These are phyloP conservation scores for Chionoecetes opilio DNA, from an alignment of 1,140 invertebrate genomes.

Conservation along the genomic window DNA sequence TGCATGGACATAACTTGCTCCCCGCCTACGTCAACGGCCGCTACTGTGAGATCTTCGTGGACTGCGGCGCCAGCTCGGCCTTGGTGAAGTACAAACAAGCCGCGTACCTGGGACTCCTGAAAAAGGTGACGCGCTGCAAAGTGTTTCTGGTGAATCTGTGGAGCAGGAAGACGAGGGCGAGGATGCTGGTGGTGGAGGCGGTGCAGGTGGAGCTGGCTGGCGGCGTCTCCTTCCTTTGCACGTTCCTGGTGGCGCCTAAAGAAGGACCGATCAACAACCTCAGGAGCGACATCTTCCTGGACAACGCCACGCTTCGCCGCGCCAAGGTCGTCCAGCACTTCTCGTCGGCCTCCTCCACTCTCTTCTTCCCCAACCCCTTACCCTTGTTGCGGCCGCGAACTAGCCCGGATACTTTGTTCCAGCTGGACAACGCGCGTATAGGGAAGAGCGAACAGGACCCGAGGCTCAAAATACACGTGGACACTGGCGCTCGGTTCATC, in stretches of 20 bases:
- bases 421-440: not conserved
- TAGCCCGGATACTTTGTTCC: not conserved
- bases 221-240: conserved; percentile 3
- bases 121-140: not conserved
- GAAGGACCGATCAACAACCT: not conserved
- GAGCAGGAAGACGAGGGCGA: not conserved
- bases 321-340: not conserved
- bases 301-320: not conserved
- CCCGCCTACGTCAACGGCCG: not conserved
- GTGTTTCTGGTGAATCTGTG: not conserved
- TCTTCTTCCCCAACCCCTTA: not conserved
- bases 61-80: conserved; percentile 11
- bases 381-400: not conserved
- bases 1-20: not conserved
- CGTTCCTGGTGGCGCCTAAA: conserved; percentile 3
- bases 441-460: not conserved
- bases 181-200: not conserved
- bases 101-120: not conserved
- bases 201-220: not conserved
- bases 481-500: not conserved
- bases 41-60: not conserved
- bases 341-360: not conserved
- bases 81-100: not conserved
- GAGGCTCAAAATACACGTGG: not conserved
- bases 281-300: not conserved